Conservation (phyloP, 1,140 invertebrate species). For the Halictus rubicundus region DNA sequence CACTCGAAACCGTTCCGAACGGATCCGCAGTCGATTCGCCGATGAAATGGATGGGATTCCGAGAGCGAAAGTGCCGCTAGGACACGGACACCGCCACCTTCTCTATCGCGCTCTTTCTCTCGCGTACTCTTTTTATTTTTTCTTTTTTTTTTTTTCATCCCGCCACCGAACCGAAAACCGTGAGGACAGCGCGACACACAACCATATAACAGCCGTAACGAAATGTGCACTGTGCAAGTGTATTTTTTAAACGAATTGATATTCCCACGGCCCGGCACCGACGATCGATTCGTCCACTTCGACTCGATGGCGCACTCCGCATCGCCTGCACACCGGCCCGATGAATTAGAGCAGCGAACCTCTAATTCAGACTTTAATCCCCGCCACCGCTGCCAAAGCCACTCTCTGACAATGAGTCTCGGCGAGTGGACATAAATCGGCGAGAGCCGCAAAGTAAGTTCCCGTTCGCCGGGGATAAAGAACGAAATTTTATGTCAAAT, state of each 20-base stretch:
- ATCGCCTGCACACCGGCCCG: too few species aligned
- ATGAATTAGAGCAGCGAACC: too few species aligned
- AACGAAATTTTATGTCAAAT: too few species aligned
- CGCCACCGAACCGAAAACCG: neutral
- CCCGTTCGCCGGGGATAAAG: too few species aligned
- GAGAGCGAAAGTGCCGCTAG: conserved; percentile 39
- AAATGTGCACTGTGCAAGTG: neutral
- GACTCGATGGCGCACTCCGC: neutral
- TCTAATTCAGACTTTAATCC: too few species aligned
- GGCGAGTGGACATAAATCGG: too few species aligned
- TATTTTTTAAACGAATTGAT: neutral
- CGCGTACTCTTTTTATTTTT: neutral
- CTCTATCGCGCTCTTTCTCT: neutral
- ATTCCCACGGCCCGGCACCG: neutral
- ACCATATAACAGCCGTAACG: neutral
- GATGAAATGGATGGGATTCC: conserved; percentile 45
- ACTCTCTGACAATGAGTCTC: too few species aligned
- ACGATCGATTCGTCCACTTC: neutral
- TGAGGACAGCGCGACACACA: neutral
- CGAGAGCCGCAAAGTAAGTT: too few species aligned
- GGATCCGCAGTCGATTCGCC: conserved; percentile 33
- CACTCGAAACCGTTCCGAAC: conserved; percentile 24
- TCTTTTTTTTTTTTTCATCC: neutral
- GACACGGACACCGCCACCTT: neutral
- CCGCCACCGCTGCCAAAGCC: too few species aligned